A percentile compares a stretch with the other conserved stretches of the same genome.
These are phyloP conservation scores for Mythimna ferrago DNA, from an alignment of 2,888 invertebrate species.

Conservation along the genomic window DNA sequence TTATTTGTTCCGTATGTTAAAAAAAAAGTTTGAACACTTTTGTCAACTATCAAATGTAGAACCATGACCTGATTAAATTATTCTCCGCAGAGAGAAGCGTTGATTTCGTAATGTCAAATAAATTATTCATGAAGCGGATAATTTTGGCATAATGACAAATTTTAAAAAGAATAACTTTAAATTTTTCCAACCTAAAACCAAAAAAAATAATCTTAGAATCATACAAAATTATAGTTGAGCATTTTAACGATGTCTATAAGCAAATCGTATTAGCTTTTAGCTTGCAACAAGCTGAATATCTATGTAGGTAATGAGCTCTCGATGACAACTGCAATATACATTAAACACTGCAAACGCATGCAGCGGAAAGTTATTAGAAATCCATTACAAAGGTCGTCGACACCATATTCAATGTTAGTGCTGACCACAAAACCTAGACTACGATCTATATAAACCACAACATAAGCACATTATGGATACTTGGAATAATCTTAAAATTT, in stretches of 20 bases:
- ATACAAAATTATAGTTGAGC: background rate
- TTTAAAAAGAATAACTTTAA: background rate
- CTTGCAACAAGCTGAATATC: background rate
- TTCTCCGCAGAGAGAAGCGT: background rate
- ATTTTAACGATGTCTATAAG: background rate
- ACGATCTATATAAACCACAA: constrained; percentile 49
- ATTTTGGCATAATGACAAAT: background rate
- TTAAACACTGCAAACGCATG: constrained; percentile 30
- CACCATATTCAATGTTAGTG: constrained; percentile 29
- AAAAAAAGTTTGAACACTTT: constrained; percentile 16
- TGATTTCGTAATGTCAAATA: constrained; percentile 1
- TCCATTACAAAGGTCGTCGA: constrained; percentile 61
- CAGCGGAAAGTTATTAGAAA: constrained; percentile 65
- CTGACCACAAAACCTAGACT: constrained; percentile 55
- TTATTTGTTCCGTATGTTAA: constrained; percentile 19
- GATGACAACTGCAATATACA: constrained; percentile 23
- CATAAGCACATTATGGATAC: constrained; percentile 32
- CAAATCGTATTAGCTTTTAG: background rate
- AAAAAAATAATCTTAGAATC: background rate
- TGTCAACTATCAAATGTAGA: constrained; percentile 28
- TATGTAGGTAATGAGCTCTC: constrained; percentile 3
- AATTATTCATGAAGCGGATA: background rate
- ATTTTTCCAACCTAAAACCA: background rate
- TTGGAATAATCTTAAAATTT: constrained; percentile 38
- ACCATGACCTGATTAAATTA: constrained; percentile 15